phyloP scores from a whole-genome alignment of 2,888 invertebrate species.

The Conus canariensis region DNA sequence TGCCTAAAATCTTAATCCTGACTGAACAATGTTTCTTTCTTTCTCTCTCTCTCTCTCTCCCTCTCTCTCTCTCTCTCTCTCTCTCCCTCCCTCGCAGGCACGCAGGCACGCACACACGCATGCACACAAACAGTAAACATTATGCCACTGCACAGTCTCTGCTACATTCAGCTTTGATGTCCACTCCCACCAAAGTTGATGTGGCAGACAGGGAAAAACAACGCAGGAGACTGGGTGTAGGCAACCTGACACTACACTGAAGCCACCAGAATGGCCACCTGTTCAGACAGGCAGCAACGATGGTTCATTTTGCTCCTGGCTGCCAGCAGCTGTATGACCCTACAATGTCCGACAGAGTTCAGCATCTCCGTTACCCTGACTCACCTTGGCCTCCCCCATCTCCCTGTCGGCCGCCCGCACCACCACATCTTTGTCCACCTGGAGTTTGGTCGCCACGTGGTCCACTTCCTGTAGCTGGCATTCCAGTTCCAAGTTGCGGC shows the following conservation, averaged over 20 bases:
- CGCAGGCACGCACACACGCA: neutral
- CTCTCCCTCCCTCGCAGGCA: neutral
- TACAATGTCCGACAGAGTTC: too few species aligned
- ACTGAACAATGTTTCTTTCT: too few species aligned
- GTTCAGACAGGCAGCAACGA: too few species aligned
- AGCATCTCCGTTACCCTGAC: neutral
- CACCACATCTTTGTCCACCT: constrained; percentile 73
- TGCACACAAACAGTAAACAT: neutral
- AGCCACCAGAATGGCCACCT: too few species aligned
- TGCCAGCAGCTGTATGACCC: too few species aligned
- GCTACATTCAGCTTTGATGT: too few species aligned
- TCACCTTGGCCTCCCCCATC: constrained; percentile 73
- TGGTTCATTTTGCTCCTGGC: too few species aligned
- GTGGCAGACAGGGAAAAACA: too few species aligned
- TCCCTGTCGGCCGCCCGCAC: constrained; percentile 74
- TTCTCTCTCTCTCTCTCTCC: neutral
- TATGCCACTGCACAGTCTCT: neutral
- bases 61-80: neutral
- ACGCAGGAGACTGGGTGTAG: too few species aligned
- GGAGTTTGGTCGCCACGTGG: constrained; percentile 70
- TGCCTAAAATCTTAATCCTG: too few species aligned
- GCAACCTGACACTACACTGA: too few species aligned
- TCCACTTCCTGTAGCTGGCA: constrained; percentile 73
- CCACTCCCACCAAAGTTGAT: neutral
- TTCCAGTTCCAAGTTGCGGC: constrained; percentile 67